phyloP scores from a whole-genome alignment of 2,888 invertebrate species.

The Melieria crassipennis region DNA sequence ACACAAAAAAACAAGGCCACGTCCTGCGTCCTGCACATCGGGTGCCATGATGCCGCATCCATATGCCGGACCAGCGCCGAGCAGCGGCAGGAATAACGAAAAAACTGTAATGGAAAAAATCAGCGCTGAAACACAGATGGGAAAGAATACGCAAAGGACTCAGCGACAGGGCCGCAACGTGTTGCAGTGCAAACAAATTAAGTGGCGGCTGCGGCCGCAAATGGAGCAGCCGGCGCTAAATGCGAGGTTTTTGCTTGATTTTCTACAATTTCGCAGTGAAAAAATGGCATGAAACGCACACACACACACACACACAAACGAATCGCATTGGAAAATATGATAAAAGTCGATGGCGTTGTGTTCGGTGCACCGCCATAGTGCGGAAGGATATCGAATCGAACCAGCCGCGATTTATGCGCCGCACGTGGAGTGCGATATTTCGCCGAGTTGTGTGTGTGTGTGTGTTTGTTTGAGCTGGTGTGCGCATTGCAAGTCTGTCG shows the following conservation, averaged over 20 bases:
- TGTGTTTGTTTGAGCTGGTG: neutral
- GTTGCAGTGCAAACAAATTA: constrained; percentile 59
- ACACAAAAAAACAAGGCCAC: no score
- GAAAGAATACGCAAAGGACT: constrained; percentile 20
- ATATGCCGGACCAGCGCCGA: constrained; percentile 42
- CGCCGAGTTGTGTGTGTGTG: constrained; percentile 15
- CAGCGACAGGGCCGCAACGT: constrained; percentile 38
- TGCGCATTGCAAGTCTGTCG: neutral
- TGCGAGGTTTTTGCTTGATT: neutral
- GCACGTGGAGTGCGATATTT: constrained; percentile 53
- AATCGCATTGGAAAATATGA: constrained; percentile 4
- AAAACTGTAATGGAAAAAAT: constrained; percentile 31
- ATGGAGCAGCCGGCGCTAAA: constrained; percentile 32
- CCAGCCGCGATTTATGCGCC: constrained; percentile 55
- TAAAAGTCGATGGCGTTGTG: neutral
- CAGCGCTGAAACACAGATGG: constrained; percentile 35
- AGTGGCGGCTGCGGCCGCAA: constrained; percentile 44
- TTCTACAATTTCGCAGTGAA: neutral
- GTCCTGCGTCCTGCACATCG: constrained; percentile 29
- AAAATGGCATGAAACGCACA: constrained; percentile 8
- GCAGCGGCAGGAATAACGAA: constrained; percentile 25
- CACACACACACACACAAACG: constrained; percentile 26
- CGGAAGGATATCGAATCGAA: no score
- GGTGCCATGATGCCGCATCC: constrained; percentile 55
- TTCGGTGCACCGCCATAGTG: neutral